Conservation (phyloP, 2,888 invertebrate genomes). For the Thecophora atra region DNA sequence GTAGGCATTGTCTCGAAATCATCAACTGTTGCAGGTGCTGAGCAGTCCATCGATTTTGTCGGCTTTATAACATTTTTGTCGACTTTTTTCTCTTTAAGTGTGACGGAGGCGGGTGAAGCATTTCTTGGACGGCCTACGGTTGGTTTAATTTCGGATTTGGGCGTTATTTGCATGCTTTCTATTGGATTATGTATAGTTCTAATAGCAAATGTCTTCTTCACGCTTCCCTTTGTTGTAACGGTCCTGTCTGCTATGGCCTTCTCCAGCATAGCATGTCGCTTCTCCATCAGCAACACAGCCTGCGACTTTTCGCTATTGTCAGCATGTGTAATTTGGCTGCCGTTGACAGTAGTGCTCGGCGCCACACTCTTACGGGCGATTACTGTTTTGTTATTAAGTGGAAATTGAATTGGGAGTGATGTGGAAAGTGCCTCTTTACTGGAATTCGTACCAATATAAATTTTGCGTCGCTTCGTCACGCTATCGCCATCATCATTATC, state of each 20-base stretch:
- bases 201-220: too few relatives aligned
- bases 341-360: slow-evolving; percentile 28
- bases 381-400: slow-evolving; percentile 2
- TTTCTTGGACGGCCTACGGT: slow-evolving; percentile 7
- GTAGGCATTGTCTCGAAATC: slow-evolving; percentile 63
- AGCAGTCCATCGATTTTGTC: slow-evolving; percentile 39
- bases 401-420: neutral
- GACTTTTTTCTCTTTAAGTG: slow-evolving; percentile 22
- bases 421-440: slow-evolving; percentile 3
- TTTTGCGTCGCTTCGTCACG: slow-evolving; percentile 7
- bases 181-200: slow-evolving; percentile 26
- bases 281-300: neutral
- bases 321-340: slow-evolving; percentile 29
- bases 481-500: slow-evolving; percentile 29
- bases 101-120: slow-evolving; percentile 24
- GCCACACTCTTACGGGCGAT: slow-evolving; percentile 23
- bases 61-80: slow-evolving; percentile 9
- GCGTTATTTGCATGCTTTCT: neutral
- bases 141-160: slow-evolving; percentile 26
- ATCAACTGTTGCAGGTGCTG: slow-evolving; percentile 50
- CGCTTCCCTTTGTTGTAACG: neutral
- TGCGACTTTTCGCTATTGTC: slow-evolving; percentile 1
- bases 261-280: slow-evolving; percentile 24
- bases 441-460: neutral
- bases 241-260: slow-evolving; percentile 27